Conservation (phyloP, 2,888 invertebrate species). For the Geotrupes spiniger region DNA sequence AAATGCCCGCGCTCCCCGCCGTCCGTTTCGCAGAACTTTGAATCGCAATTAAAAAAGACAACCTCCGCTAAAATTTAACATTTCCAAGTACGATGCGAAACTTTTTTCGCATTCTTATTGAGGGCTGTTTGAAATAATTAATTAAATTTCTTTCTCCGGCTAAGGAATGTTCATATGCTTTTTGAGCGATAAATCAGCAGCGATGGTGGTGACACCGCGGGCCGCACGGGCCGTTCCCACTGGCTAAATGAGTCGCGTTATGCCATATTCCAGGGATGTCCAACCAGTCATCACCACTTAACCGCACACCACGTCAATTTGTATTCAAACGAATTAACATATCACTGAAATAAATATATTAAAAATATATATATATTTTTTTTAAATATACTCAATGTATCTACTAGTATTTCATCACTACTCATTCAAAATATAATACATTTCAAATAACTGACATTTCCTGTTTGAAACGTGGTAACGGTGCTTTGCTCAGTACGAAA, state of each 20-base stretch:
- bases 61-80: constrained; percentile 45
- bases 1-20: constrained; percentile 22
- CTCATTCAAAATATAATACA: too few relatives aligned
- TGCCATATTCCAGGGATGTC: constrained; percentile 32
- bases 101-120: constrained; percentile 50
- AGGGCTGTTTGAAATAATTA: constrained; percentile 52
- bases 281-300: not conserved
- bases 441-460: too few relatives aligned
- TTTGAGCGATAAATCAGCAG: constrained; percentile 49
- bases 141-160: constrained; percentile 51
- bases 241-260: constrained; percentile 32
- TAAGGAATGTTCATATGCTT: constrained; percentile 48
- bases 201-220: constrained; percentile 42
- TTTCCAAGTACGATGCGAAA: constrained; percentile 50
- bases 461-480: too few relatives aligned
- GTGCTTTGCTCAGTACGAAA: too few relatives aligned
- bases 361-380: too few relatives aligned
- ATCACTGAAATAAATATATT: too few relatives aligned
- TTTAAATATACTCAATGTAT: too few relatives aligned
- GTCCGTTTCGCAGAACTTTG: constrained; percentile 42
- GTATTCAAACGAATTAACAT: too few relatives aligned
- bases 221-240: constrained; percentile 44
- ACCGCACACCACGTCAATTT: too few relatives aligned
- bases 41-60: constrained; percentile 43
- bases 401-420: too few relatives aligned